Percentiles rank a stretch among this genome's conserved stretches.
Conservation (phyloP, 1,140 invertebrate genomes). For the Fopius arisanus region DNA sequence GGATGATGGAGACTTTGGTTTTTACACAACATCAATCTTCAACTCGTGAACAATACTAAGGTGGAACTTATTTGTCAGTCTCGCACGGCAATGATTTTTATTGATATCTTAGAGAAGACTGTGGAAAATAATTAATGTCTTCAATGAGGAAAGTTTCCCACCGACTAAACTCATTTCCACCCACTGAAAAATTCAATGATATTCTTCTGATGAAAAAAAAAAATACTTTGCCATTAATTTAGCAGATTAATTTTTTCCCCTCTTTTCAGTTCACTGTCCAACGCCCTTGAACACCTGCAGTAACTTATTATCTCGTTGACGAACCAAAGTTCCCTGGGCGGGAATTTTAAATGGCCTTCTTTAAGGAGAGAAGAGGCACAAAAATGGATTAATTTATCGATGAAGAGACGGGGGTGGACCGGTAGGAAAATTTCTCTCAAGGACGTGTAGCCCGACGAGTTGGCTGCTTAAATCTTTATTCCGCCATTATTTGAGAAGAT, state of each 20-base stretch:
- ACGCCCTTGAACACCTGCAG: neutral
- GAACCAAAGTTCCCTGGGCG: neutral
- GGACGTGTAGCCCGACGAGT: neutral
- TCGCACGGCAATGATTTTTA: neutral
- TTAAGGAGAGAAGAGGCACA: neutral
- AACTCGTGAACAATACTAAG: neutral
- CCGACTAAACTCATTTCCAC: too few species aligned
- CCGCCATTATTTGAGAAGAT: neutral
- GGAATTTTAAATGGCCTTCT: slow-evolving; percentile 5
- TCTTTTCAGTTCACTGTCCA: neutral
- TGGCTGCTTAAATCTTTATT: neutral
- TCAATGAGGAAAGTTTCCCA: too few species aligned
- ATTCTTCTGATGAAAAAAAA: neutral
- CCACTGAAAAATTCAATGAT: too few species aligned
- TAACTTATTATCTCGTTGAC: neutral
- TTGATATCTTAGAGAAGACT: neutral
- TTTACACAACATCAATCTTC: neutral
- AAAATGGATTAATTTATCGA: slow-evolving; percentile 16
- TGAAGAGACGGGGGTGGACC: neutral
- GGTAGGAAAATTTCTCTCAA: neutral
- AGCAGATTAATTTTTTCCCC: neutral
- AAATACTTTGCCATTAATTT: neutral
- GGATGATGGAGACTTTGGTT: neutral
- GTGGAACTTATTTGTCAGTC: neutral
- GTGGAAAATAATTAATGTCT: neutral